Base-by-base conservation (phyloP, 2,888 invertebrate species). In the Oxystoma pomonae region DNA sequence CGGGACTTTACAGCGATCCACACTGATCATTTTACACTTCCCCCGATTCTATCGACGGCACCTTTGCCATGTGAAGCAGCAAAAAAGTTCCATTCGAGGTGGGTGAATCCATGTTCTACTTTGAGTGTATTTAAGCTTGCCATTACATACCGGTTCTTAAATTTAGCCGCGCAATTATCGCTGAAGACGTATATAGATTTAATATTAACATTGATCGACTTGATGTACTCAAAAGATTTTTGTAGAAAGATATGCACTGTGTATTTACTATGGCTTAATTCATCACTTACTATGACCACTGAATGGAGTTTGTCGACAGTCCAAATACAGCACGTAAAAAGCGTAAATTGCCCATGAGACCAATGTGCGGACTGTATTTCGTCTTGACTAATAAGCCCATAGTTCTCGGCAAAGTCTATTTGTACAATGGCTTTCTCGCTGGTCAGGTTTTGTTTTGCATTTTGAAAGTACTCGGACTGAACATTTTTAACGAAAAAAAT, bases 361-460 rank as follows among this genome's bases (percentile, higher is more conserved):
- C 55, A 55, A 55, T 55, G 55, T n/a, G 55, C 55, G 3, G 35
- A 35, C 35, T 35, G 35, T n/a, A n/a, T n/a, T n/a, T n/a, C n/a
- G n/a, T n/a, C n/a, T n/a, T n/a, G n/a, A n/a, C n/a, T n/a, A n/a
- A 3, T 35, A 35, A 35, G 35, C 3, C 5, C 35, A 35, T 35
- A 35, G 12, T 35, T 35, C 35, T 35, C 35, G 12, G 35, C 35
- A 35, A 35, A 35, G 35, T 35, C 35, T 35, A 35, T 35, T 35
- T 35, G 35, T 35, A 35, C 35, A 35, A 35, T 19, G 9, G 55
- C 55, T 9, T 55, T 55, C 55, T 55, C 18, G 9, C 9, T 55
- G 55, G 55, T 55, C 55, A 55, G 9, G 17, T 55, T 19, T 55
- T 7, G 35, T 55, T 55, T 55, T 55, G 55, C 9, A 55, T 55